Percentiles rank a stretch among this genome's conserved stretches.
Evolutionary conservation across 2,797 vertebrate genomes (phyloP).

Genomic region (Sebastes steindachneri): DNA sequence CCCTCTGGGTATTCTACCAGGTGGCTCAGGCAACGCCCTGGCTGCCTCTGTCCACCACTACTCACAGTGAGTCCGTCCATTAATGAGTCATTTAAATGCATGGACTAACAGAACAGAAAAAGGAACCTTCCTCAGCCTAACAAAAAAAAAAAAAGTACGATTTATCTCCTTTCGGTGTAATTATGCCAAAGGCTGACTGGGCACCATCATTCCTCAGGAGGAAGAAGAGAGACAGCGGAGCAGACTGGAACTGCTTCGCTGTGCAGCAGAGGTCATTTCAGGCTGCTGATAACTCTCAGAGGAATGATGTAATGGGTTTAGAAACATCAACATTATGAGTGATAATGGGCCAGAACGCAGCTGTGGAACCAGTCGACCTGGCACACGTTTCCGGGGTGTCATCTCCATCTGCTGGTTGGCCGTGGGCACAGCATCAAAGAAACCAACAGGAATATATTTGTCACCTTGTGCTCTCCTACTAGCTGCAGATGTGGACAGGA

Average conservation of each 20-base stretch:
- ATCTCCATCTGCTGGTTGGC: constrained; percentile 67
- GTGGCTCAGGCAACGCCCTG: constrained; percentile 92
- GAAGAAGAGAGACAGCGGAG: constrained; percentile 26
- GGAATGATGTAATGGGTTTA: constrained; percentile 68
- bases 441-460: background rate
- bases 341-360: constrained; percentile 47
- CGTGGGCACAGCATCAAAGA: constrained; percentile 25
- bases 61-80: constrained; percentile 84
- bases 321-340: constrained; percentile 59
- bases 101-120: constrained; percentile 42
- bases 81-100: constrained; percentile 84
- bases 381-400: constrained; percentile 3
- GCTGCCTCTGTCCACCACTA: constrained; percentile 94
- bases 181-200: constrained; percentile 74
- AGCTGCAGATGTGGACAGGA: background rate
- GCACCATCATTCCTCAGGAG: constrained; percentile 60
- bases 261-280: constrained; percentile 55
- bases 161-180: constrained; percentile 71
- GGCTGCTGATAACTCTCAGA: constrained; percentile 63
- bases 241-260: constrained; percentile 21
- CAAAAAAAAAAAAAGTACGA: constrained; percentile 27
- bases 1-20: constrained; percentile 91
- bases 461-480: background rate
- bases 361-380: constrained; percentile 16
- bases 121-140: constrained; percentile 26